phyloP scores from a whole-genome alignment of 1,140 invertebrate species.

The Drosophila serrata region DNA sequence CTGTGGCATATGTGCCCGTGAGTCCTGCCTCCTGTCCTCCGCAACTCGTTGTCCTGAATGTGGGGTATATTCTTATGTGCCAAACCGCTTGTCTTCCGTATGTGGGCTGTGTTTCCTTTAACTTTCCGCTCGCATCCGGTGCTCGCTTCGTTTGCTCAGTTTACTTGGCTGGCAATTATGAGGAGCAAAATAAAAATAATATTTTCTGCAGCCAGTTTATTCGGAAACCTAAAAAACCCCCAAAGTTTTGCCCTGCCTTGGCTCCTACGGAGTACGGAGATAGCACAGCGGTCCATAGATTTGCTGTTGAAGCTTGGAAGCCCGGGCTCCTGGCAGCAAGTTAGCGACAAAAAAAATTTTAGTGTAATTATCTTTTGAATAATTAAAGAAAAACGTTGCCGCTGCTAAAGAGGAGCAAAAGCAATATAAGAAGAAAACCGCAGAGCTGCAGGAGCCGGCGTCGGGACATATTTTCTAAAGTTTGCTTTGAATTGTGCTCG shows the following conservation, averaged over 20 bases:
- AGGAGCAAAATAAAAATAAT: conserved; percentile 72
- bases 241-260: conserved; percentile 27
- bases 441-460: conserved; percentile 40
- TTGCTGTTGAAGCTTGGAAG: conserved; percentile 50
- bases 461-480: conserved; percentile 70
- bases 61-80: conserved; percentile 66
- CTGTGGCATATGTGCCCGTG: conserved; percentile 38
- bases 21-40: conserved; percentile 14
- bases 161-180: conserved; percentile 72
- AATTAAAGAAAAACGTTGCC: conserved; percentile 82
- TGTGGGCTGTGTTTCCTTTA: conserved; percentile 76
- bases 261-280: conserved; percentile 3
- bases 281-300: conserved; percentile 64
- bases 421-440: conserved; percentile 33
- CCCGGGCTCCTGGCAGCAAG: conserved; percentile 52
- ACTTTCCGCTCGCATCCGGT: conserved; percentile 67
- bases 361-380: conserved; percentile 84
- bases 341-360: conserved; percentile 70
- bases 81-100: conserved; percentile 72
- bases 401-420: conserved; percentile 63
- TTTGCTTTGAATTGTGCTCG: conserved; percentile 54
- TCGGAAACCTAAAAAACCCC: conserved; percentile 27
- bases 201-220: conserved; percentile 72
- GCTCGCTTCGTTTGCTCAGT: conserved; percentile 41
- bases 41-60: background rate